These are phyloP conservation scores for Apaloderma vittatum DNA, from an alignment of 2,113 vertebrate species.

Conservation along the genomic window DNA sequence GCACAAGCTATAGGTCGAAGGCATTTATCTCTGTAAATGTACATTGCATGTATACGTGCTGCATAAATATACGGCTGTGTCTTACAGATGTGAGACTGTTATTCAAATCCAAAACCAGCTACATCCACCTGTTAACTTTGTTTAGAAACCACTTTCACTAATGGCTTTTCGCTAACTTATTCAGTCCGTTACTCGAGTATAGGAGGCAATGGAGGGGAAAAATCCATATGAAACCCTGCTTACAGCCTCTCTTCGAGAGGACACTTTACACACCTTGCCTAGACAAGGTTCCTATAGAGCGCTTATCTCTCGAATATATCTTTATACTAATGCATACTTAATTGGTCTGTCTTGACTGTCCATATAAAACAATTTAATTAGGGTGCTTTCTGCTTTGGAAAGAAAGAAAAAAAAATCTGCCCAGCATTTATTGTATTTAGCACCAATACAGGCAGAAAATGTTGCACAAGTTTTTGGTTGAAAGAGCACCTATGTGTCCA, in stretches of 20 bases:
- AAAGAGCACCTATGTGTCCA: conserved; percentile 87
- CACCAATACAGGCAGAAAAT: conserved; percentile 88
- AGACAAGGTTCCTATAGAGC: conserved; percentile 55
- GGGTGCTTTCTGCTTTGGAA: conserved; percentile 80
- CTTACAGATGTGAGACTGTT: not conserved
- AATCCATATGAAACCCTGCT: conserved; percentile 64
- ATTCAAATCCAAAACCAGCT: conserved; percentile 39
- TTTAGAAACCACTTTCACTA: conserved; percentile 72
- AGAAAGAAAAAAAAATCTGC: conserved; percentile 76
- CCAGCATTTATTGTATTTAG: conserved; percentile 87
- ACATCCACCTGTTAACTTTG: conserved; percentile 76
- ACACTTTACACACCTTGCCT: conserved; percentile 72
- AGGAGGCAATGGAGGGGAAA: conserved; percentile 60
- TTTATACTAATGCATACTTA: conserved; percentile 85
- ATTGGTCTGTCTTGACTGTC: conserved; percentile 82
- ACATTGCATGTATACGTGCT: not conserved
- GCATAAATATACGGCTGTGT: not conserved
- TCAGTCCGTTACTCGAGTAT: conserved; percentile 54
- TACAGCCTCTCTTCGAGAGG: conserved; percentile 31
- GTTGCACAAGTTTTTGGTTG: conserved; percentile 90
- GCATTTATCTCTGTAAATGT: not conserved
- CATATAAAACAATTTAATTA: conserved; percentile 88
- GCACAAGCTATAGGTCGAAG: not conserved
- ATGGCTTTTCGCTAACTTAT: conserved; percentile 72
- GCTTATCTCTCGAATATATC: conserved; percentile 80